Base-by-base conservation (phyloP, 2,888 invertebrate species). In the Noctuana brunneofusca region DNA sequence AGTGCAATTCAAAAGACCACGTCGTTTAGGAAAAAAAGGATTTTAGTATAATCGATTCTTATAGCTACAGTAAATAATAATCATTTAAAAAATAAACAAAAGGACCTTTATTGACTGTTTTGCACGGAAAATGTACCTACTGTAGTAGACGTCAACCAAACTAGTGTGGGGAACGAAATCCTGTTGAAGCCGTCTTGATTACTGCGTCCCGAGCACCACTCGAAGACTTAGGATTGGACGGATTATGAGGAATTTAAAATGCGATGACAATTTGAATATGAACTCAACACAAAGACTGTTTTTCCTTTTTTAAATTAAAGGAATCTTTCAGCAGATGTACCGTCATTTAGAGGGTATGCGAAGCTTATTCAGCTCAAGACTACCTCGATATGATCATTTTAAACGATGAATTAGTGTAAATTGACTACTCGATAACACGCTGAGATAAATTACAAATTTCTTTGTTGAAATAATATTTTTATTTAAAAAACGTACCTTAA, bases 191-290 rank as follows among this genome's bases (percentile, higher is more conserved):
- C 86, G 81, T 84, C 87, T 84, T 86, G 88, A 90, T 89, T 88
- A 87, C 88, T 79, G 78, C 83, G 85, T 80, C 80, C 84, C 86
- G 82, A 74, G 79, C 79, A 77, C 79, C 78, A 76, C 84, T 78
- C 83, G 78, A 79, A 84, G 83, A 80, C 85, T 86, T 84, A 86
- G 84, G 88, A 91, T 91, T 89, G 89, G 87, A 85, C 81, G 90
- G 90, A 91, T 91, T 91, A 90, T 87, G 88, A 89, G 87, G 89
- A 89, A 86, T 90, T 90, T 87, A 86, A 85, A 86, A 81, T 80
- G 81, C 86, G 86, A 88, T 87, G 89, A 87, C 90, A 84, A 89
- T 89, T 89, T 89, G 86, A 88, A 87, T 88, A 87, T 86, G 87
- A 86, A 84, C 81, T 86, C 87, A 85, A 84, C 81, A 84, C 83